Evolutionary conservation across 2,113 vertebrate species (phyloP), one percentile per base, ranked within the genome.

Genomic region (Cercopithecus mona): DNA sequence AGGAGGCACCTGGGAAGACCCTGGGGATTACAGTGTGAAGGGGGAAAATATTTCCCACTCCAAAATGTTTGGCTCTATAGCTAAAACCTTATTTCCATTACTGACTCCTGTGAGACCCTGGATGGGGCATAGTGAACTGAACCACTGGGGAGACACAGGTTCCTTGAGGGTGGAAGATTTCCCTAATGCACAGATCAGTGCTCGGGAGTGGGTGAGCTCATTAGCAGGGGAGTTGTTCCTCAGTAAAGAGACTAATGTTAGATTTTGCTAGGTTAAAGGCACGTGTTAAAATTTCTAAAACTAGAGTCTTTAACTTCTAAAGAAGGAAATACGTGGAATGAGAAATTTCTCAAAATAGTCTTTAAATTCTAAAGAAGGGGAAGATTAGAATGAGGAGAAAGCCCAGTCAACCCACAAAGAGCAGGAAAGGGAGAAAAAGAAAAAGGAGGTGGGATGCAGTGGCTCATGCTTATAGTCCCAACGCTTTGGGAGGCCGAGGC

Each of bases 311-410:
- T 59, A 52, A 50, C 61, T 81, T 91, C 79, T 84, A 90, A 68
- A 76, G 55, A 75, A 94, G 68, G 45, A 38, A 50, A 80, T 38
- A 50, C 5, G 18, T 57, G n/a, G 20, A 83, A 78, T 78, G 22
- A 78, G 16, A 50, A 50, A 61, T n/a, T 64, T 75, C 55, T 73
- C 52, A 38, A 83, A 82, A 50, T 64, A 27, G 43, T 40, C 52
- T 79, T 78, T 75, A 64, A 81, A 40, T 94, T 90, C 68, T 84
- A 84, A 68, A 84, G 43, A 83, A 94, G 79, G 79, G 30, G 32
- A 61, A 88, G 57, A 61, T 30, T 88, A 35, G 22, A 55, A 70
- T 35, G 32, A 76, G 38, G 14, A 35, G 61, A 90, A 30, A 9
- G 43, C 72, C 70, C 35, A 72, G 50, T 73, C 23, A 81, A 66